Base-by-base conservation (phyloP, 2,113 vertebrate species). In the Ammospiza nelsoni region DNA sequence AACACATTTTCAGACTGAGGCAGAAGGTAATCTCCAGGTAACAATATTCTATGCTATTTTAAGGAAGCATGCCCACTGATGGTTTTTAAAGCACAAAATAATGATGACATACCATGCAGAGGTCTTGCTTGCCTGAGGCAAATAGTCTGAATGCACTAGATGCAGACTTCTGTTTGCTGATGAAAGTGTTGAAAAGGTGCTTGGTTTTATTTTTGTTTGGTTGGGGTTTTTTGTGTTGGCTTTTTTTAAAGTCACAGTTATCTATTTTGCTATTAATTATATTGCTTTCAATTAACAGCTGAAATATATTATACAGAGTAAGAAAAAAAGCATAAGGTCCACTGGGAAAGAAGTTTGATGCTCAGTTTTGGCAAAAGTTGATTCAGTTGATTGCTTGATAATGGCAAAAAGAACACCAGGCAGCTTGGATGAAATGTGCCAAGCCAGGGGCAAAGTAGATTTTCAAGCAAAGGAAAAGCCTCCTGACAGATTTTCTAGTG, bases 11-110 rank as follows among this genome's bases (percentile, higher is more conserved):
- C 79, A 76, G 37, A 31, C 65, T 13, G 52, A 94, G 72, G 78
- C 76, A 94, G 79, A 87, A 92, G 73, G 84, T 93, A 96, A 88
- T 95, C 92, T 95, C 83, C 58, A 90, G 92, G 87, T 95, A 90
- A 75, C 51, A 44, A 28, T 81, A 91, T 81, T 94, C 66, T 62
- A 15, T 96, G 84, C 93, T 95, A 85, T 95, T 96, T 97, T 95
- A 84, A 91, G 94, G 57, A 33, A 88, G 24, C 68, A 22, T 91
- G 73, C 61, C 76, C 82, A 39, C 82, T 90, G 84, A 86, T 93
- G 89, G 65, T 86, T 96, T 97, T 88, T 94, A 92, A 93, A 95
- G 90, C 31, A 15, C 91, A 73, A 94, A 95, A 96, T 97, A 95
- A 95, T 88, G 94, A 96, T 95, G 93, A 65, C 83, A 95, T 90